Base-by-base conservation (phyloP, 2,797 vertebrate genomes). In the Enteromius mattozi region DNA sequence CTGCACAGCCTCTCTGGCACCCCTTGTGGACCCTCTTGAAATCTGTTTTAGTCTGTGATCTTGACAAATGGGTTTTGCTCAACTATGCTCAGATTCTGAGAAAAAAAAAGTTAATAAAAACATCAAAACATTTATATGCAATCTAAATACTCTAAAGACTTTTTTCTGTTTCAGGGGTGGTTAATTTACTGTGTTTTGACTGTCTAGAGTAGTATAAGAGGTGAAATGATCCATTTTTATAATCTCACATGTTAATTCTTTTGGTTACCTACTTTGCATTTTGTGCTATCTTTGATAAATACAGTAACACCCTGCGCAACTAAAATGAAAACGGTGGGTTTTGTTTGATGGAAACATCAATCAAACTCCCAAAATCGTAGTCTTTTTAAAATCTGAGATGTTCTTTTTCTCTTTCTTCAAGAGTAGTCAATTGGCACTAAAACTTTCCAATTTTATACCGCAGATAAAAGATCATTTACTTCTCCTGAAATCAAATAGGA, bases 401-500 rank as follows among this genome's bases (percentile, higher is more conserved):
- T 63, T 77, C 8, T 69, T 81, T 54, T 42, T 77, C 2, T 27
- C 69, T 66, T 81, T 69, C 24, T 82, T 82, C 80, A 82, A 47
- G 27, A 56, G n/a, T 72, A 81, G 80, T 74, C 69, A 85, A 80
- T 85, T 86, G 80, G 69, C 49, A 40, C 80, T 83, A 72, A 82
- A 89, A 84, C 76, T 76, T 83, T 54, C 71, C n/a, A 84, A 80
- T 76, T 80, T 81, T 72, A 68, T 47, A 61, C 17, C 30, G 81
- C 76, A 86, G 86, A 88, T 86, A 68, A 85, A 88, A 84, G 75
- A 86, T 87, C 87, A 90, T 87, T 89, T 89, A 91, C 90, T 89
- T 88, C 88, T 82, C 90, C 89, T 88, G 88, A 89, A 89, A 90
- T 80, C 80, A 79, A 87, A 88, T 74, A 89, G 89, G 86, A 87